Conservation (phyloP, 2,797 vertebrate genomes). For the Huso huso region DNA sequence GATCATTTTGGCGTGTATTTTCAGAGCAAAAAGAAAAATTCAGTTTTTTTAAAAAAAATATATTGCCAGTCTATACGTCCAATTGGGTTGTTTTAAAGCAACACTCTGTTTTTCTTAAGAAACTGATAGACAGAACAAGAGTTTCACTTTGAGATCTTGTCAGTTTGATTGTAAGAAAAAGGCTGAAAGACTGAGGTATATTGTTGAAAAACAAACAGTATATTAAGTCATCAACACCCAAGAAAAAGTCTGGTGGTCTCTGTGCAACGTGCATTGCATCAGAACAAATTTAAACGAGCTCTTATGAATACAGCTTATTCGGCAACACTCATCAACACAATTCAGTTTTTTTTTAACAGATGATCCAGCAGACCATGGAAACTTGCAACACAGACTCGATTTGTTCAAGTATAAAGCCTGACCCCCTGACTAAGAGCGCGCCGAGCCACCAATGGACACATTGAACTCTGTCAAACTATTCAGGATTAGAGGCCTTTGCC, state of each 20-base stretch:
- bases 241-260: slow-evolving; percentile 1
- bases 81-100: too few relatives aligned
- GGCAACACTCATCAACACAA: slow-evolving; percentile 36
- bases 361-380: slow-evolving; percentile 33
- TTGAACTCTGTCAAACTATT: slow-evolving; percentile 30
- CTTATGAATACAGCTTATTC: slow-evolving; percentile 40
- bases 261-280: slow-evolving; percentile 3
- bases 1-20: too few relatives aligned
- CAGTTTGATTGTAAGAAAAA: slow-evolving; percentile 1
- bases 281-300: slow-evolving; percentile 20
- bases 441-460: slow-evolving; percentile 18
- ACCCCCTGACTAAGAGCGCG: slow-evolving; percentile 33
- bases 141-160: not conserved
- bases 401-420: slow-evolving; percentile 31
- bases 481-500: not conserved
- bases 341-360: slow-evolving; percentile 33
- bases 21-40: too few relatives aligned
- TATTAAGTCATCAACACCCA: not conserved
- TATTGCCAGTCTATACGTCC: too few relatives aligned
- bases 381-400: slow-evolving; percentile 30
- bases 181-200: not conserved
- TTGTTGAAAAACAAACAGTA: slow-evolving; percentile 5
- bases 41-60: too few relatives aligned
- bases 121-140: not conserved
- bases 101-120: not conserved